Evolutionary conservation across 2,797 vertebrate species (phyloP), one percentile per base, ranked within the genome.

Genomic region (Jordanella pulchra): DNA sequence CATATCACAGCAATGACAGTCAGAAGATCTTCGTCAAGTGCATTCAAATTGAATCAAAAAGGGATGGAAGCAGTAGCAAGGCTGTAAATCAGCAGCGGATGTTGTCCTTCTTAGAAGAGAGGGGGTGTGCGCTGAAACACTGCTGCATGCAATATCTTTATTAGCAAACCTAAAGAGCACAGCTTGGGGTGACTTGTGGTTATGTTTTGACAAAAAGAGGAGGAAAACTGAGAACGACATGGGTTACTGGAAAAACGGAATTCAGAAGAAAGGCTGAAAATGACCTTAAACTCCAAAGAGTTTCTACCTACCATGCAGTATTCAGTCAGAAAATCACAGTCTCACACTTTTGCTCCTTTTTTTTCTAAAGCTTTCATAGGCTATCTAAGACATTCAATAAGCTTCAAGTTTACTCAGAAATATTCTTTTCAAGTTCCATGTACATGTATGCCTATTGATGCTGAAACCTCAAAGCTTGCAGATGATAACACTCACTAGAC

Each of bases 181-280:
- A 39, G 53, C 69, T 66, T 72, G 80, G 67, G 84, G 84, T 87
- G 73, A 85, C 84, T 87, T 77, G 66, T 84, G 82, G 79, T 70
- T 70, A 70, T 70, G 78, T 85, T 83, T 80, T 55, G 85, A 84
- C 82, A 75, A 35, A 45, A 79, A 15, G 75, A 54, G 54, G 15
- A 35, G 51, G 67, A 81, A 86, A 84, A 17, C 35, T 47, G 21
- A 77, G 83, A 78, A 74, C 54, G 65, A 56, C 68, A 77, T 39
- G 75, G 55, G 78, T 86, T 85, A 81, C 30, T 12, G 69, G 64
- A 70, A 65, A 65, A 55, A 73, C n/a, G 39, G 66, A 66, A 28
- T 80, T 78, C 63, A 70, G 75, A 82, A 81, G 73, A 85, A 88
- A 86, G 54, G 65, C 47, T 73, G 54, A 75, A n/a, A 60, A 81